Evolutionary conservation across 2,113 vertebrate genomes (phyloP).

Genomic region (Mirounga angustirostris): DNA sequence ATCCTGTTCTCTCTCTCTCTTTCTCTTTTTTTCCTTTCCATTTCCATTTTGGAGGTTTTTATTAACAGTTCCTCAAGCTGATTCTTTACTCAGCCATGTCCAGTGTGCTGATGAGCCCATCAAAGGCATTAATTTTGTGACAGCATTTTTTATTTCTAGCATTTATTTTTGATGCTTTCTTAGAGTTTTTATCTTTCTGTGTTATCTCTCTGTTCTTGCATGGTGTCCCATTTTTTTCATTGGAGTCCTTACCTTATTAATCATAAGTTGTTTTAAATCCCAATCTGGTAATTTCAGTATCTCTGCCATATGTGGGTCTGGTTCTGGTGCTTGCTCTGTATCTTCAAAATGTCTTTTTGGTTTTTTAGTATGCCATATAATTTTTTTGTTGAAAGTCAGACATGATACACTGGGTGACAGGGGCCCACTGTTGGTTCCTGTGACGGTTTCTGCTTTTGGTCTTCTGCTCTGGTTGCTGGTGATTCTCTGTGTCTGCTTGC

Average conservation of each 20-base stretch:
- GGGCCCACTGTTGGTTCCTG: neutral
- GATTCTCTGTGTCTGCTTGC: neutral
- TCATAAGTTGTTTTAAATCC: neutral
- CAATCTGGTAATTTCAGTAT: neutral
- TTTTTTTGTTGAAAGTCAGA: neutral
- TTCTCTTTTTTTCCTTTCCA: neutral
- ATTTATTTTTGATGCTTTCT: neutral
- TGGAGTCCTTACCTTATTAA: neutral
- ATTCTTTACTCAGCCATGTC: neutral
- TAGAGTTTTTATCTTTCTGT: neutral
- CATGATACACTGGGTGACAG: neutral
- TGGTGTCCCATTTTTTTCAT: neutral
- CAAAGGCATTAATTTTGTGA: neutral
- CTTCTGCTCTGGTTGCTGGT: neutral
- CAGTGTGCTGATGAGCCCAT: neutral
- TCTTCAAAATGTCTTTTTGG: neutral
- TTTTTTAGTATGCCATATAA: neutral
- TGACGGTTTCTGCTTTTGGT: neutral
- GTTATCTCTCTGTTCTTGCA: neutral
- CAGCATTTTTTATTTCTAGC: neutral
- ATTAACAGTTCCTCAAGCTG: neutral
- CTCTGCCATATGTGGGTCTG: neutral
- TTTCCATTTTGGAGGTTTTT: neutral
- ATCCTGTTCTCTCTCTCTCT: neutral
- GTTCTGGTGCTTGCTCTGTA: neutral